phyloP scores from a whole-genome alignment of 2,797 vertebrate species.

The Acomys russatus region DNA sequence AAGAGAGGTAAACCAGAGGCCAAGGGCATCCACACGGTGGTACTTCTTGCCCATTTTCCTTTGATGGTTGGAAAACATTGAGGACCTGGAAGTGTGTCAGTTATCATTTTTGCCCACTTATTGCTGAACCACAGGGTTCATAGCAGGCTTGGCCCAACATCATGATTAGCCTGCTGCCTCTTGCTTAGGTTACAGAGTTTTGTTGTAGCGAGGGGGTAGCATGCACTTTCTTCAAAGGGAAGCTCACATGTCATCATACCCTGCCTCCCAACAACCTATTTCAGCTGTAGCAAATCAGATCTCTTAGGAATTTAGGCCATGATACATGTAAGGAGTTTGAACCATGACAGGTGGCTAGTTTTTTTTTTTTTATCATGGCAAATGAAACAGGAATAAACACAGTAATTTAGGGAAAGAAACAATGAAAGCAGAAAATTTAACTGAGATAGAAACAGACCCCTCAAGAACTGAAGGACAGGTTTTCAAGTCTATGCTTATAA shows the following conservation, averaged over 20 bases:
- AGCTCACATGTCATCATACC: not conserved
- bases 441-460: not conserved
- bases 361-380: not conserved
- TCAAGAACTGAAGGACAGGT: not conserved
- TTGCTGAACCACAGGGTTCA: not conserved
- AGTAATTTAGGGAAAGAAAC: constrained; percentile 8
- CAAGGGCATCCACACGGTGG: rapidly evolving
- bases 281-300: not conserved
- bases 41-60: not conserved
- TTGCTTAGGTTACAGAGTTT: not conserved
- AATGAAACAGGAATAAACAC: not conserved
- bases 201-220: not conserved
- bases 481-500: not conserved
- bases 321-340: not conserved
- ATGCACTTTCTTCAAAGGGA: not conserved
- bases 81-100: not conserved
- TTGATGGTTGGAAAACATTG: not conserved
- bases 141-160: not conserved
- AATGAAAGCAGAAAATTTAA: not conserved
- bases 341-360: not conserved
- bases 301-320: not conserved
- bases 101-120: not conserved
- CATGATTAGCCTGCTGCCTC: not conserved
- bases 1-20: not conserved
- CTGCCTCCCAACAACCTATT: not conserved